phyloP scores from a whole-genome alignment of 2,113 vertebrate genomes.

The Microcebus lehilahytsara region DNA sequence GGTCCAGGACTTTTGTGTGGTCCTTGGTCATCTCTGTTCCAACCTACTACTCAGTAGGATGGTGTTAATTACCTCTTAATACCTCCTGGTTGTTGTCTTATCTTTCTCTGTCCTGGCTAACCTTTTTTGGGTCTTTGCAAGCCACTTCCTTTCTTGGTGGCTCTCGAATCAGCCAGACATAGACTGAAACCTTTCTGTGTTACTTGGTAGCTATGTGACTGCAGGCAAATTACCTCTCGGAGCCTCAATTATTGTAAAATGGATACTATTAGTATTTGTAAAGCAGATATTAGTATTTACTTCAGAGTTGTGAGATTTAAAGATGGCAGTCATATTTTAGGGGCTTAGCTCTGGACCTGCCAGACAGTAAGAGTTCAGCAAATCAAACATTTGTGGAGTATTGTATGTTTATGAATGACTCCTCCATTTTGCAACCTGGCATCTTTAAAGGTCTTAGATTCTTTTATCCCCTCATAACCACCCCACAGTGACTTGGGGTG shows the following conservation, averaged over 20 bases:
- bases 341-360: background rate
- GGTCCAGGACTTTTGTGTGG: background rate
- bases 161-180: background rate
- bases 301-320: background rate
- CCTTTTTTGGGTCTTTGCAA: background rate
- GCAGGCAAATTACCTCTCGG: background rate
- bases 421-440: background rate
- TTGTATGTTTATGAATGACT: background rate
- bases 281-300: background rate
- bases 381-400: background rate
- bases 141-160: background rate
- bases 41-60: background rate
- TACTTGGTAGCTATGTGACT: background rate
- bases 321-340: background rate
- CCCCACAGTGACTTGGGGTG: background rate
- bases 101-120: background rate
- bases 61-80: background rate
- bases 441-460: background rate
- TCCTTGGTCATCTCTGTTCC: background rate
- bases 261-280: background rate
- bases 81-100: background rate
- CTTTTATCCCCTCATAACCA: accelerated
- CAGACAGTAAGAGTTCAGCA: background rate
- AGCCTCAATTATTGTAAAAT: background rate
- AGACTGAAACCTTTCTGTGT: background rate